Evolutionary conservation across 2,113 vertebrate species (phyloP), one percentile per base, ranked within the genome.

Genomic region (Propithecus coquereli): DNA sequence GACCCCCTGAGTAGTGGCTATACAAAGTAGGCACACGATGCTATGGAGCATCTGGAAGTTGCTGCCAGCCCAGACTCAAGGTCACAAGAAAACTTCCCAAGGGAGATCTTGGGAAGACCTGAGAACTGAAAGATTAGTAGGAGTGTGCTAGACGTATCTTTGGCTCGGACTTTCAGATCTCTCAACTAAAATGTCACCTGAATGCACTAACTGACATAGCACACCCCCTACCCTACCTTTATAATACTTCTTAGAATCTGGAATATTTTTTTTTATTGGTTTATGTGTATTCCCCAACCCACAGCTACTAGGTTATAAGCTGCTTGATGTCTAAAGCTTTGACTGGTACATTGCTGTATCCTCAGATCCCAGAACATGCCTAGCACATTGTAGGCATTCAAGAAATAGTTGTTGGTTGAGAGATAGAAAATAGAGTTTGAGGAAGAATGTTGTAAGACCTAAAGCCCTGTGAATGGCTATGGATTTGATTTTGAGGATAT

Each of bases 1-100:
- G 12, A 18, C 9, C 13, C 16, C 9, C 6, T 4, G 0, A n/a
- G 23, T 50, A 5, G 23, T 18, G 7, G 85, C 12, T 23, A 6
- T 6, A 23, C 8, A 0, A 25, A 9, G 52, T 25, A 34, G 77
- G 37, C 23, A 63, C 17, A 2, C 10, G 3, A 12, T 63, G 40
- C 73, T 54, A 1, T 2, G 8, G 32, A 87, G 27, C 23, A 63
- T 17, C 54, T 70, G 2, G 57, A 50, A 63, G 6, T 65, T 57
- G 1, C 85, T 65, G 32, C 20, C 84, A 94, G 32, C 34, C 79
- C 57, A 71, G 13, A 90, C 11, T 52, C 32, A 4, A 61, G n/a
- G 27, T 1, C 30, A 52, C 6, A 74, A 23, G 40, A 52, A 89
- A 87, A 45, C 8, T 87, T 37, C 32, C 43, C 59, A 45, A 37